phyloP scores from a whole-genome alignment of 2,888 invertebrate genomes.

The Melinopterus prodromus region DNA sequence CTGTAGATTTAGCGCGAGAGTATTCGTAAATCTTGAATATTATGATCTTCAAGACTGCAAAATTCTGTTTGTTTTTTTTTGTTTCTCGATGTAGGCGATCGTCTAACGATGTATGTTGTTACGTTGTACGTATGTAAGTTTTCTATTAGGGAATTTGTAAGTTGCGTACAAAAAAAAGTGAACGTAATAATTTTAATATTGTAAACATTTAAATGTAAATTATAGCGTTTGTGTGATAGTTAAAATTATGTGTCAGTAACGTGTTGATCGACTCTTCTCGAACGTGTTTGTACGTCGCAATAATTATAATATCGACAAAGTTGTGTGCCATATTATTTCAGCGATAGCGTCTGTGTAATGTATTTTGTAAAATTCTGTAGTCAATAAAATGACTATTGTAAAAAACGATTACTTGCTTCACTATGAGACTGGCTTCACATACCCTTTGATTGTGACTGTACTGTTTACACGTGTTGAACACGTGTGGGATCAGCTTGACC shows the following conservation, averaged over 20 bases:
- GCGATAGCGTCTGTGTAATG: constrained; percentile 25
- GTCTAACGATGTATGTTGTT: background rate
- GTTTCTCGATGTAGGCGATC: background rate
- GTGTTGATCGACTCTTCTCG: background rate
- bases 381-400: constrained; percentile 23
- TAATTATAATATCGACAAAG: background rate
- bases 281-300: background rate
- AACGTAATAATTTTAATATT: background rate
- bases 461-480: too few relatives aligned
- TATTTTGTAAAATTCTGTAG: constrained; percentile 32
- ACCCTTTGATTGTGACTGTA: too few relatives aligned
- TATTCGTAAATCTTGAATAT: background rate
- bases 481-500: too few relatives aligned
- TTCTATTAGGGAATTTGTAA: too few relatives aligned
- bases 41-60: background rate
- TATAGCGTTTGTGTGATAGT: constrained; percentile 4
- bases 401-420: constrained; percentile 6
- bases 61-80: background rate
- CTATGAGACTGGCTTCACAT: background rate
- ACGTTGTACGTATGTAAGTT: background rate
- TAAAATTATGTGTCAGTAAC: background rate
- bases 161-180: background rate
- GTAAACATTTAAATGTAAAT: background rate
- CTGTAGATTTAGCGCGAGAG: background rate
- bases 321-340: constrained; percentile 28